Conservation (phyloP, 2,888 invertebrate genomes). For the Endotricha flammealis region DNA sequence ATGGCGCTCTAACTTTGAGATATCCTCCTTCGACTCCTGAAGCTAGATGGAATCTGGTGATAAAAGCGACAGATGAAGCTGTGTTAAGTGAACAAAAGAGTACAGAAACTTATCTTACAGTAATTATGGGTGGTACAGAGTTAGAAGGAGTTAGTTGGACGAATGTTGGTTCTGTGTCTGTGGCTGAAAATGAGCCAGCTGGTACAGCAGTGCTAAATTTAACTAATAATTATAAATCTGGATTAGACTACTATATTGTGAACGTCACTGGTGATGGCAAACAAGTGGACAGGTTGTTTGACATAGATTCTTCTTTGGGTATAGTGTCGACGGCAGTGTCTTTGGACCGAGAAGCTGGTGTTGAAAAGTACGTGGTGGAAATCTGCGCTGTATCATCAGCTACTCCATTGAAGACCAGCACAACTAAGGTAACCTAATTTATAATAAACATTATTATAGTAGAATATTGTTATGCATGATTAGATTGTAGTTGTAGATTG, state of each 20-base stretch:
- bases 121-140: slow-evolving; percentile 83
- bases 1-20: slow-evolving; percentile 84
- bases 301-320: slow-evolving; percentile 92
- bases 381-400: slow-evolving; percentile 89
- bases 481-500: too few species aligned
- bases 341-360: slow-evolving; percentile 90
- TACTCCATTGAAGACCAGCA: slow-evolving; percentile 84
- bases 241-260: slow-evolving; percentile 94
- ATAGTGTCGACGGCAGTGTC: slow-evolving; percentile 90
- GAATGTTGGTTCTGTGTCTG: slow-evolving; percentile 84
- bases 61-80: slow-evolving; percentile 95
- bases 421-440: slow-evolving; percentile 88
- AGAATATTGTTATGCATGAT: too few species aligned
- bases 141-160: slow-evolving; percentile 79
- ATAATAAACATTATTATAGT: too few species aligned
- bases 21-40: slow-evolving; percentile 80
- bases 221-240: slow-evolving; percentile 81
- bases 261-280: slow-evolving; percentile 86
- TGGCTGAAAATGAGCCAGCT: slow-evolving; percentile 92
- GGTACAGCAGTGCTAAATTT: slow-evolving; percentile 92
- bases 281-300: slow-evolving; percentile 93
- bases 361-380: slow-evolving; percentile 89
- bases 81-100: slow-evolving; percentile 92
- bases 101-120: slow-evolving; percentile 90
- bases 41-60: slow-evolving; percentile 87